These are phyloP conservation scores for Axis porcinus DNA, from an alignment of 2,113 vertebrate species.

Conservation along the genomic window DNA sequence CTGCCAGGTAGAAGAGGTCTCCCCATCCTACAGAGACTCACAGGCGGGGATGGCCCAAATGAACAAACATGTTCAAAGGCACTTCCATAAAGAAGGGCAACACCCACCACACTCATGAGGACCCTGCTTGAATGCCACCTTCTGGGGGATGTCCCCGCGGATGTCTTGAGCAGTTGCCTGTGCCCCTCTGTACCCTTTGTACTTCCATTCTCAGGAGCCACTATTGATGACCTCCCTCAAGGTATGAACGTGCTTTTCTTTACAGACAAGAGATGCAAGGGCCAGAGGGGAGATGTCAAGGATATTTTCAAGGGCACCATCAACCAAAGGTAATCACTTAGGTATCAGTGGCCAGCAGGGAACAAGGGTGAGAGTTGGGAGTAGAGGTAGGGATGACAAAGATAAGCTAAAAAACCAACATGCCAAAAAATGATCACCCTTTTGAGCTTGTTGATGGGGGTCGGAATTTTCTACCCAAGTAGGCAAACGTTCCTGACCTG, in stretches of 20 bases:
- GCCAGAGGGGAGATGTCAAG: neutral
- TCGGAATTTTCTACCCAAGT: neutral
- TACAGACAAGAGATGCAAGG: neutral
- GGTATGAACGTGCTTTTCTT: neutral
- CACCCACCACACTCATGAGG: neutral
- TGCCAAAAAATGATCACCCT: neutral
- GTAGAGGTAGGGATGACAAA: neutral
- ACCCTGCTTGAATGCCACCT: neutral
- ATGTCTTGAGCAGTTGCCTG: neutral
- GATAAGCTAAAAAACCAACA: neutral
- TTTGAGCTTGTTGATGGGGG: neutral
- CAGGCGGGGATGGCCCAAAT: neutral
- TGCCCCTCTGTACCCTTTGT: neutral
- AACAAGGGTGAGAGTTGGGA: neutral
- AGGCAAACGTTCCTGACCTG: neutral
- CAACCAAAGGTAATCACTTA: neutral
- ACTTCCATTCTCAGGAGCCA: neutral
- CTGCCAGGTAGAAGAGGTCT: neutral
- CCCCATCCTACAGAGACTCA: neutral
- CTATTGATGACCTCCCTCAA: neutral
- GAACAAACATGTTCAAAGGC: neutral
- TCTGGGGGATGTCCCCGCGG: neutral
- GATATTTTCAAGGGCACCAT: neutral
- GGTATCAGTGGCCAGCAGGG: neutral
- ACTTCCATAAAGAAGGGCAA: neutral